Percentiles rank a stretch among this genome's conserved stretches.
Conservation (phyloP, 2,797 vertebrate species). For the Ptychobarbus kaznakovi region DNA sequence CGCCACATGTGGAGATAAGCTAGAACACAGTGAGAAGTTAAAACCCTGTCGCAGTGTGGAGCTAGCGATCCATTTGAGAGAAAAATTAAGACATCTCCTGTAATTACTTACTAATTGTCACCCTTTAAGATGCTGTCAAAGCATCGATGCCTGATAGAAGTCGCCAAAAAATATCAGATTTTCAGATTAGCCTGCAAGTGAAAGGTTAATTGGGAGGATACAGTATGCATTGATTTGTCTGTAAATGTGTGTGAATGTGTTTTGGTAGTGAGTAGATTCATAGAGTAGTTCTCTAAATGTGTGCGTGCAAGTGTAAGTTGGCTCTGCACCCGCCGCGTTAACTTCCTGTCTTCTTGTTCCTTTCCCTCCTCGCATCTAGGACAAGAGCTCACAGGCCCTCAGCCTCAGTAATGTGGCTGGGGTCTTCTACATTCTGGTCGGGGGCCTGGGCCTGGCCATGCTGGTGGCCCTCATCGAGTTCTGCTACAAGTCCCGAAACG, state of each 20-base stretch:
- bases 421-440: constrained; percentile 99
- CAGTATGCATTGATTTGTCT: constrained; percentile 36
- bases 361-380: constrained; percentile 76
- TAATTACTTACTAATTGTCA: constrained; percentile 40
- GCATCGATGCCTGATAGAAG: constrained; percentile 56
- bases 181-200: constrained; percentile 51
- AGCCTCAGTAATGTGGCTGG: constrained; percentile 99
- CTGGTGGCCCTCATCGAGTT: constrained; percentile 99
- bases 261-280: constrained; percentile 42
- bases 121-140: constrained; percentile 46
- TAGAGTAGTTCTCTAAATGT: constrained; percentile 41
- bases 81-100: constrained; percentile 10
- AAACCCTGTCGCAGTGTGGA: constrained; percentile 42
- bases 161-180: constrained; percentile 37
- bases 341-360: constrained; percentile 27
- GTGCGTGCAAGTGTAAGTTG: constrained; percentile 23
- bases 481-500: constrained; percentile 99
- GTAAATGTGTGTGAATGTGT: constrained; percentile 42
- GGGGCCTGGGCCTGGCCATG: constrained; percentile 99
- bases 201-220: constrained; percentile 41
- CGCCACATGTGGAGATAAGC: constrained; percentile 26
- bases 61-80: constrained; percentile 45
- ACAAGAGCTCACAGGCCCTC: constrained; percentile 98
- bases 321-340: constrained; percentile 31
- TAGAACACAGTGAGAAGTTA: constrained; percentile 40